phyloP scores from a whole-genome alignment of 2,888 invertebrate species.

The Hydrotaea cyrtoneurina region DNA sequence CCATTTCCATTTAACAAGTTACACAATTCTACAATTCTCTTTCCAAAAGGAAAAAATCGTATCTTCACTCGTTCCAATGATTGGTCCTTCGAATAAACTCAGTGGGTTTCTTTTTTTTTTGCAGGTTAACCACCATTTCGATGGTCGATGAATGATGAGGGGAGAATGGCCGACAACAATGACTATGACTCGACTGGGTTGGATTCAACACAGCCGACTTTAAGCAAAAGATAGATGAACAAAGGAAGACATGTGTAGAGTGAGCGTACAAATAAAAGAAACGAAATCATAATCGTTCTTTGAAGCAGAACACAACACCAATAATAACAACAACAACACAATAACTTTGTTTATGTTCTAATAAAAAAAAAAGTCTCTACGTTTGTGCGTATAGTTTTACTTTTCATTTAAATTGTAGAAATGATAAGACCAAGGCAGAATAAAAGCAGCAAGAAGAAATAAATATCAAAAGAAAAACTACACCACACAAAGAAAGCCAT shows the following conservation, averaged over 20 bases:
- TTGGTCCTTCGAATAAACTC: no score
- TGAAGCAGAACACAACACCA: no score
- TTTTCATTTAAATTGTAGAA: not conserved
- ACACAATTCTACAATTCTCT: no score
- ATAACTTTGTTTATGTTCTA: not conserved
- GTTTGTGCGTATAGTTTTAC: not conserved
- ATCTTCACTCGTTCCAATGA: no score
- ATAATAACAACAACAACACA: not conserved
- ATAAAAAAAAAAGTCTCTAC: not conserved
- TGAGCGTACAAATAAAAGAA: not conserved
- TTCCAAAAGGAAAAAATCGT: no score
- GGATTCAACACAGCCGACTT: not conserved
- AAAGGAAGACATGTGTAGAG: no score
- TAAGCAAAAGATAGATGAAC: conserved; percentile 1
- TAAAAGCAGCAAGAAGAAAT: not conserved
- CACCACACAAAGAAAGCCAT: not conserved
- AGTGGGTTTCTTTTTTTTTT: no score
- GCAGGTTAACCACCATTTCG: no score
- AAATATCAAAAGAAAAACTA: not conserved
- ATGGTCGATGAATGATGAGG: no score
- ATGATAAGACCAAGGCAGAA: not conserved
- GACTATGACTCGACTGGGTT: not conserved
- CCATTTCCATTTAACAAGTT: no score
- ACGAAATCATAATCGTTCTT: not conserved
- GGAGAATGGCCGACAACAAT: not conserved